These are phyloP conservation scores for Pecten maximus DNA, from an alignment of 2,888 invertebrate genomes.

Conservation along the genomic window DNA sequence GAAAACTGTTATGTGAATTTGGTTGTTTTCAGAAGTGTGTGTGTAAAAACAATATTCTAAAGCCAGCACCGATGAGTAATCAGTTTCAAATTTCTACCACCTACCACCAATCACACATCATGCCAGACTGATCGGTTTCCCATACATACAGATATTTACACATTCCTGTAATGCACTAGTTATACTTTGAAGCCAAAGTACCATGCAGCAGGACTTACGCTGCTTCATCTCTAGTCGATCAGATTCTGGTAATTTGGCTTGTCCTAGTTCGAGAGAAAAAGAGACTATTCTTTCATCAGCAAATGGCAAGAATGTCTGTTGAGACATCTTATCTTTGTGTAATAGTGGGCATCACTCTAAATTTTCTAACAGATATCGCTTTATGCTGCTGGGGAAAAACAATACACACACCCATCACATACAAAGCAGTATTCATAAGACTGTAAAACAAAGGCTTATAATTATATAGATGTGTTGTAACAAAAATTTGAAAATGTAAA, in stretches of 20 bases:
- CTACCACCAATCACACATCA: slow-evolving; percentile 19
- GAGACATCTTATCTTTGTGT: neutral
- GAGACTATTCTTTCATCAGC: neutral
- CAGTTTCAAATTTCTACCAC: neutral
- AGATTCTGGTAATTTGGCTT: neutral
- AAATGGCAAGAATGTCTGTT: neutral
- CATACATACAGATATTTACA: slow-evolving; percentile 17
- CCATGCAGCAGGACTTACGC: neutral
- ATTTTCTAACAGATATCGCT: no score
- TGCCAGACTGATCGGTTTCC: slow-evolving; percentile 11
- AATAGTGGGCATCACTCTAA: neutral
- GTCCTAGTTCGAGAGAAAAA: neutral
- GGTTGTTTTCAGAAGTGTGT: neutral
- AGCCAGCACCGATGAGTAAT: neutral
- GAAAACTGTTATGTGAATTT: neutral
- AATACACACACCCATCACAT: no score
- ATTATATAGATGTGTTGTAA: no score
- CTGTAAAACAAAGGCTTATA: no score
- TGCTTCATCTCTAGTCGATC: slow-evolving; percentile 5
- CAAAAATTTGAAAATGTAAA: no score
- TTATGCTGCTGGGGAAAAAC: no score
- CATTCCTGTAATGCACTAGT: neutral
- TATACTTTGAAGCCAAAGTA: neutral
- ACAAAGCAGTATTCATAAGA: no score
- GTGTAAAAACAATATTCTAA: neutral